Evolutionary conservation across 2,797 vertebrate genomes (phyloP), one percentile per base, ranked within the genome.

Genomic region (Cryptoblepharus egeriae): DNA sequence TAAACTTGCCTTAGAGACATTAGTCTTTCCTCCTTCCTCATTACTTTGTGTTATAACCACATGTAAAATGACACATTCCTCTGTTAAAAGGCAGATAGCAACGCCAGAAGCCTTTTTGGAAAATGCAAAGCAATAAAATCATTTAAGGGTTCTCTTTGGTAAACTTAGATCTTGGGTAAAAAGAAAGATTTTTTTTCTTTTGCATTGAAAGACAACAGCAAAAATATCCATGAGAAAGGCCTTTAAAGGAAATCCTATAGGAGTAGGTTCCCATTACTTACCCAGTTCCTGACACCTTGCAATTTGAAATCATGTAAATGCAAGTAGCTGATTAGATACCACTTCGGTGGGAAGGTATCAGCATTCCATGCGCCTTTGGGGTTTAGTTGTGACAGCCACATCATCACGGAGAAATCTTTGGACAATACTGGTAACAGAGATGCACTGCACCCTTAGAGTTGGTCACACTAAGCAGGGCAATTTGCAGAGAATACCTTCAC

Each of bases 21-120:
- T 89, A 73, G 76, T 70, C 63, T 73, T 80, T 49, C 80, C 84
- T 82, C 82, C 81, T 87, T 49, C 37, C 74, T 63, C 42, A n/a
- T 9, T 87, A 49, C 57, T 77, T 85, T 49, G 10, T 35, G 35
- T 81, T 86, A 70, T 81, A 60, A 75, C 60, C 71, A 72, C 90
- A 89, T 88, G 80, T 84, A 81, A 90, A 90, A 5, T 75, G 91
- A 84, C 88, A 89, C 52, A 76, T 85, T 35, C 83, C 87, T 61
- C 85, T 79, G 83, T 87, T 52, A 82, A 83, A 91, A 88, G 80
- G 76, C 85, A 75, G 63, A 73, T 69, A 65, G 73, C 37, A 84
- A 32, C 85, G 88, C 74, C 73, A 83, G 89, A 32, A 60, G 7
- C 49, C 69, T 76, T 67, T 80, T 75, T 81, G 77, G 79, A 81